Evolutionary conservation across 2,888 invertebrate genomes (phyloP), one percentile per base, ranked within the genome.

Genomic region (Amphipoea oculea): DNA sequence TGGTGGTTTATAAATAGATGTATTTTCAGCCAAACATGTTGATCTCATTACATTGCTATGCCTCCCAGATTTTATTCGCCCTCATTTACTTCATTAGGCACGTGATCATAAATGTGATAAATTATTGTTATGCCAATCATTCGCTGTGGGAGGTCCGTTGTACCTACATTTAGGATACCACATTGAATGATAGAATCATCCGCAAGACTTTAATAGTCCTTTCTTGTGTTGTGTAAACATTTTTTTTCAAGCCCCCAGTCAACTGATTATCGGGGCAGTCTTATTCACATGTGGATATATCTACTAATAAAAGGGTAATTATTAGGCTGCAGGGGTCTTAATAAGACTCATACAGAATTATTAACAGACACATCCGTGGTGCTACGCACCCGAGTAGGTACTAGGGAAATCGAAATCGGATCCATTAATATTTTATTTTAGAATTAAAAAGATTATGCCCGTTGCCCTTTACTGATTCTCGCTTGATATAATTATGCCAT

Each of bases 81-180:
- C 89, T 84, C 88, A 79, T 89, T 29, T 1, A 29, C n/a, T 29
- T 29, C 29, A 29, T 29, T 29, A 29, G 29, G 29, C 84, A 88
- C 80, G 76, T 78, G 89, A 68, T 83, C 75, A 73, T 74, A 88
- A 74, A 86, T 85, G 79, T 74, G 82, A 72, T 79, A 82, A 76
- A 79, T 79, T 85, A 89, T 83, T 89, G 84, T 81, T 84, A 79
- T 84, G 79, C 80, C 78, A 86, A 89, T 89, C 86, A 82, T 80
- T 66, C 87, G 42, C 20, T 23, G 90, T 82, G 87, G 90, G 88
- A 85, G 88, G 90, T 86, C 83, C 65, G 69, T 62, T 85, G 76
- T 79, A 79, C 5, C 40, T 11, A 20, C 9, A 51, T 76, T 65
- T 68, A 62, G 67, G 73, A 65, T 73, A 77, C 80, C 86, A 86